Conservation (phyloP, 2,113 vertebrate genomes). For the Castor canadensis region DNA sequence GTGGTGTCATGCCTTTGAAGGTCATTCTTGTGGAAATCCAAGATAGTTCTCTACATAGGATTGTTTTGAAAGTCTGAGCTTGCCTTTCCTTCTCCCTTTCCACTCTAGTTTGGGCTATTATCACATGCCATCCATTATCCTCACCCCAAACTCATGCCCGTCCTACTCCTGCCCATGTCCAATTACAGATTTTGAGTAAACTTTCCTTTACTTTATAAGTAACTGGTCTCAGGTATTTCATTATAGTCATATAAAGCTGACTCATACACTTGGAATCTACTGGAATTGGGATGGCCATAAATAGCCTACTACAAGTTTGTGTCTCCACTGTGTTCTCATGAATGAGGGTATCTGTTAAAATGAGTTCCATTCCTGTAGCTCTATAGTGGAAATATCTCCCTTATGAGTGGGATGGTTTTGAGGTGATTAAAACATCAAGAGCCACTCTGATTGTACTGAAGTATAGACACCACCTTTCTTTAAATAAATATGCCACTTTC, state of each 20-base stretch:
- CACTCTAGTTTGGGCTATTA: neutral
- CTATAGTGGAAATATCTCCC: neutral
- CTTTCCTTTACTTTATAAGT: neutral
- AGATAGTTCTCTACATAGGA: neutral
- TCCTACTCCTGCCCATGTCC: accelerated
- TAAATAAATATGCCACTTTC: neutral
- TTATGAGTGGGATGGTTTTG: neutral
- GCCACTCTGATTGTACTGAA: neutral
- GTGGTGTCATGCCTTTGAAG: neutral
- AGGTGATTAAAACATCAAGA: neutral
- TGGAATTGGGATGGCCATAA: neutral
- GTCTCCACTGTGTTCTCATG: neutral
- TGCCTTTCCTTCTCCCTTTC: neutral
- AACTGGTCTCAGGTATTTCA: neutral
- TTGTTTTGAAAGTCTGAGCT: neutral
- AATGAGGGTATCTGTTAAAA: neutral
- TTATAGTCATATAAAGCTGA: neutral
- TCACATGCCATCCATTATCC: neutral
- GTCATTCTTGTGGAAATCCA: neutral
- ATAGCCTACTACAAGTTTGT: neutral
- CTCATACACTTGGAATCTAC: neutral
- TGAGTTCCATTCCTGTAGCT: no score
- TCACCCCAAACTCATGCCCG: neutral
- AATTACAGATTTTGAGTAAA: neutral
- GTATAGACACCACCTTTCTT: neutral